These are phyloP conservation scores for Drosophila hydei DNA, from an alignment of 1,140 invertebrate species.

Conservation along the genomic window DNA sequence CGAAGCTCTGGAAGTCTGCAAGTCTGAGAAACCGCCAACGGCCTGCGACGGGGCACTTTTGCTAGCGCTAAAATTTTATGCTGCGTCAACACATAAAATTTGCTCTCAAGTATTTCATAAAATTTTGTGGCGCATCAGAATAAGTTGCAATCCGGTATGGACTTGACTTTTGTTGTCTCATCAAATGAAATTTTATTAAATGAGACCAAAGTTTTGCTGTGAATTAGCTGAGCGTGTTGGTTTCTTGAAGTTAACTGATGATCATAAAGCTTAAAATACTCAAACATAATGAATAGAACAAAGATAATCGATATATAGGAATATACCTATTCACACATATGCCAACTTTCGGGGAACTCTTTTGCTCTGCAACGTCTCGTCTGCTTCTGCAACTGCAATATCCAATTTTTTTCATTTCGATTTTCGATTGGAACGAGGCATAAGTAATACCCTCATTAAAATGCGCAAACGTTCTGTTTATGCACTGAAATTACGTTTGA, in stretches of 20 bases:
- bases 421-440: not conserved
- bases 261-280: not conserved
- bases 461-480: slow-evolving; percentile 77
- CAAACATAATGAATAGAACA: too few species aligned
- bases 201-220: slow-evolving; percentile 61
- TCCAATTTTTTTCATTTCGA: not conserved
- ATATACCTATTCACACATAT: too few species aligned
- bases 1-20: too few species aligned
- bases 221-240: slow-evolving; percentile 51
- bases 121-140: slow-evolving; percentile 78
- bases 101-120: slow-evolving; percentile 77
- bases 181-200: slow-evolving; percentile 79
- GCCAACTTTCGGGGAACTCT: too few species aligned
- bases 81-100: slow-evolving; percentile 73
- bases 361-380: too few species aligned
- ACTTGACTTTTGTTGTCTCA: slow-evolving; percentile 45
- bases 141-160: slow-evolving; percentile 42
- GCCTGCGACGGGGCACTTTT: slow-evolving; percentile 58
- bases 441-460: slow-evolving; percentile 64
- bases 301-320: too few species aligned
- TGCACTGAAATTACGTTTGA: slow-evolving; percentile 56
- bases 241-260: slow-evolving; percentile 23
- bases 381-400: too few species aligned
- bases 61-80: slow-evolving; percentile 79
- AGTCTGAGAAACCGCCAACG: slow-evolving; percentile 61